Conservation (phyloP, 2,797 vertebrate species). For the Ctenochaetus hawaiiensis region DNA sequence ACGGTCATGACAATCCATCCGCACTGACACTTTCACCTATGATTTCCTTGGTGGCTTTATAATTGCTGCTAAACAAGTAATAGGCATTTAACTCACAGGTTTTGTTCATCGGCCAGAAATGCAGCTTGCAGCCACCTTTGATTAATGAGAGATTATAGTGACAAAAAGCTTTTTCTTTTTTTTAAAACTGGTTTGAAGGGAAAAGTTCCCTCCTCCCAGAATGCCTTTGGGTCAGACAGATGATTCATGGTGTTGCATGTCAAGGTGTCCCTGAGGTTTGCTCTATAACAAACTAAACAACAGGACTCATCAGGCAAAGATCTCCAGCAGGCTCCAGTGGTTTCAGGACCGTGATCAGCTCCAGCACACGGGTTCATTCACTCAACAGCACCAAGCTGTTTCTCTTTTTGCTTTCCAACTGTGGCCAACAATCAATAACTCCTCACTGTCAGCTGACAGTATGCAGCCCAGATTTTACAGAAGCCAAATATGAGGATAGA, state of each 20-base stretch:
- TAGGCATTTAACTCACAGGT: slow-evolving; percentile 7
- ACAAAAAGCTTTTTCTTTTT: not conserved
- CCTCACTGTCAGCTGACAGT: slow-evolving; percentile 22
- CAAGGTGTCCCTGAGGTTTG: not conserved
- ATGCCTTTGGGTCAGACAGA: slow-evolving; percentile 5
- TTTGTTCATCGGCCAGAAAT: not conserved
- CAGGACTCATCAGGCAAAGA: slow-evolving; percentile 4
- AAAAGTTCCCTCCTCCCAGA: not conserved
- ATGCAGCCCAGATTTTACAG: slow-evolving; percentile 24
- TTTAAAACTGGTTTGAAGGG: not conserved
- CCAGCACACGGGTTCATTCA: slow-evolving; percentile 3
- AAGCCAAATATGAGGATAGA: slow-evolving; percentile 19
- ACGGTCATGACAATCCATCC: not conserved
- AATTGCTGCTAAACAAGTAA: slow-evolving; percentile 7
- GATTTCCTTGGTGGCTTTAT: not conserved
- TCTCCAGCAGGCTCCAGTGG: not conserved
- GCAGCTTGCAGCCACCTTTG: not conserved
- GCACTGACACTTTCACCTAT: not conserved
- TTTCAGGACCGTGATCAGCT: slow-evolving; percentile 46
- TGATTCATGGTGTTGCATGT: not conserved
- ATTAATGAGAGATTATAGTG: slow-evolving; percentile 3
- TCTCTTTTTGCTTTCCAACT: slow-evolving; percentile 29
- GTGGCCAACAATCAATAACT: slow-evolving; percentile 36
- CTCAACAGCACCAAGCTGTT: slow-evolving; percentile 27
- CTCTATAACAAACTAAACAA: slow-evolving; percentile 11